A percentile compares a stretch with the other conserved stretches of the same genome.
Conservation (phyloP, 2,888 invertebrate species). For the Acleris cristana region DNA sequence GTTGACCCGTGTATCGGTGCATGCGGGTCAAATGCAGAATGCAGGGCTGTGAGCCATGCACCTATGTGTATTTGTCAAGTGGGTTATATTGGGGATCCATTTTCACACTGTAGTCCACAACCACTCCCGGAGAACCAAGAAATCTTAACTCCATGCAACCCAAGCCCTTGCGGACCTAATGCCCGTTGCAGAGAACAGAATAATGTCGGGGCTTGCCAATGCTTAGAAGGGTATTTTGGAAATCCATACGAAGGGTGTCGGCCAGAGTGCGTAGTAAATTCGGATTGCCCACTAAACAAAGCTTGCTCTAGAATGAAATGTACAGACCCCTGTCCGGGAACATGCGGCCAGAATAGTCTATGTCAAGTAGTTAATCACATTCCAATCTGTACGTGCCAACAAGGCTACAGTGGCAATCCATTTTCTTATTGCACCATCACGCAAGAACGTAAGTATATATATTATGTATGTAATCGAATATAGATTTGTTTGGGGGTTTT, state of each 20-base stretch:
- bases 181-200: conserved; percentile 85
- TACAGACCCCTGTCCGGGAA: conserved; percentile 90
- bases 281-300: conserved; percentile 88
- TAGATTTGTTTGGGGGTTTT: no score
- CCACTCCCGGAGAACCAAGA: conserved; percentile 65
- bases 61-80: conserved; percentile 88
- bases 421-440: conserved; percentile 83
- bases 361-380: conserved; percentile 90
- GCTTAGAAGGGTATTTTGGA: conserved; percentile 86
- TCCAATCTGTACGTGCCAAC: conserved; percentile 87
- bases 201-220: conserved; percentile 87
- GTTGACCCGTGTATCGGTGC: conserved; percentile 88
- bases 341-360: conserved; percentile 88
- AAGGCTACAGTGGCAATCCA: conserved; percentile 87
- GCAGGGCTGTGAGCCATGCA: conserved; percentile 90
- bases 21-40: conserved; percentile 90
- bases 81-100: conserved; percentile 91
- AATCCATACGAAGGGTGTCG: conserved; percentile 91
- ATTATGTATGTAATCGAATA: no score
- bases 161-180: conserved; percentile 86
- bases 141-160: conserved; percentile 84
- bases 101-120: conserved; percentile 84
- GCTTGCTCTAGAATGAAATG: conserved; percentile 90
- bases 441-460: conserved; percentile 71
- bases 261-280: conserved; percentile 89